Conservation (phyloP, 2,113 vertebrate species). For the Xenopus laevis region DNA sequence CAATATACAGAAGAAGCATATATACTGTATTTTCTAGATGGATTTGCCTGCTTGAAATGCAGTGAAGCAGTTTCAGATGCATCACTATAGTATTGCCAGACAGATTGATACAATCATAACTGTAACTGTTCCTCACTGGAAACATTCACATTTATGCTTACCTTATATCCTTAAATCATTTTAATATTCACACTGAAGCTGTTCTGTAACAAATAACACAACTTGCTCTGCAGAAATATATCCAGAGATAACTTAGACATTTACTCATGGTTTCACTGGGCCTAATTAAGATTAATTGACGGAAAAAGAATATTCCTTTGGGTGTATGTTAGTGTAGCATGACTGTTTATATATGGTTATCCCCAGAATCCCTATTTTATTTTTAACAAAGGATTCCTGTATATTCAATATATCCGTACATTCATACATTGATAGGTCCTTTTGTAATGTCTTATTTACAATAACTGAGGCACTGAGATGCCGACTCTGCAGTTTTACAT, state of each 20-base stretch:
- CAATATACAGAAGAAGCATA: too few species aligned
- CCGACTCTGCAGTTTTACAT: conserved; percentile 46
- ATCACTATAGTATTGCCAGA: conserved; percentile 6
- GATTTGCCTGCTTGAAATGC: neutral
- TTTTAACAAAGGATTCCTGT: conserved; percentile 13
- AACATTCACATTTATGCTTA: conserved; percentile 25
- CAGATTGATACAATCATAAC: conserved; percentile 9
- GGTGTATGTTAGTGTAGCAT: neutral
- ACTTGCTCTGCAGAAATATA: conserved; percentile 26
- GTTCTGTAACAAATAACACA: conserved; percentile 5
- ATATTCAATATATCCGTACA: conserved; percentile 4
- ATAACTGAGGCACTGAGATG: neutral
- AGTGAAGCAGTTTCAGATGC: neutral
- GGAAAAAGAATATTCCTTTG: conserved; percentile 45
- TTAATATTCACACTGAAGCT: conserved; percentile 13
- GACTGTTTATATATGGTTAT: conserved; percentile 38
- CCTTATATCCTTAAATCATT: conserved; percentile 23
- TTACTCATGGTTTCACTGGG: conserved; percentile 52
- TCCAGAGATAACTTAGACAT: conserved; percentile 52
- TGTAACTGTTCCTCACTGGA: conserved; percentile 18
- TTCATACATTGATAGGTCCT: neutral
- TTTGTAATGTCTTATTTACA: conserved; percentile 23
- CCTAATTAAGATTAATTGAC: conserved; percentile 55
- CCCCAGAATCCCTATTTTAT: neutral
- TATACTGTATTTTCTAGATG: neutral